Evolutionary conservation across 2,888 invertebrate genomes (phyloP).

Genomic region (Acanthosepion pharaonis): DNA sequence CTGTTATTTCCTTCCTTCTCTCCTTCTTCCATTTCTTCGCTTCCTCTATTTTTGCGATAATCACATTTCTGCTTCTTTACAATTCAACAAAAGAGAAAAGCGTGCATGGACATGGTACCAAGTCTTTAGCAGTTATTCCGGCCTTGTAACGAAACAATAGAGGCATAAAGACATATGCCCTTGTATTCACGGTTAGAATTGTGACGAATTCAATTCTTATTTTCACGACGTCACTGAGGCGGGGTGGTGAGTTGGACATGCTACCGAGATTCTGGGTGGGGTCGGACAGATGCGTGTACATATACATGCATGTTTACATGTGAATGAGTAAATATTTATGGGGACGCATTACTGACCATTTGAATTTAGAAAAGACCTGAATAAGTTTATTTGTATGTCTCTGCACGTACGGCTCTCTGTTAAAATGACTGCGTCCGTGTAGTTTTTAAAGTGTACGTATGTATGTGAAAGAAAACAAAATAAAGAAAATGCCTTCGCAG

Average conservation of each 20-base stretch:
- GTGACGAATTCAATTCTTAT: slow-evolving; percentile 33
- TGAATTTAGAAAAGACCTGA: background rate
- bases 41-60: background rate
- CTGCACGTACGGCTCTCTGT: too few relatives aligned
- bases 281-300: background rate
- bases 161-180: background rate
- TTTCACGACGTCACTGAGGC: background rate
- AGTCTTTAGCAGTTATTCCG: background rate
- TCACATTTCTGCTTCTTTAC: background rate
- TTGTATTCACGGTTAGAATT: background rate
- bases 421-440: too few relatives aligned
- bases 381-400: too few relatives aligned
- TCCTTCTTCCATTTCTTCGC: background rate
- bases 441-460: background rate
- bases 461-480: background rate
- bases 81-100: background rate
- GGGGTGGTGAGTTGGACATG: background rate
- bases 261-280: background rate
- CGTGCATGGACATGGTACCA: background rate
- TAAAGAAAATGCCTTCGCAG: too few relatives aligned
- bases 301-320: background rate
- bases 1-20: background rate
- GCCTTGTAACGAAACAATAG: background rate
- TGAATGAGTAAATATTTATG: background rate
- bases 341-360: background rate